Evolutionary conservation across 2,888 invertebrate species (phyloP).

Genomic region (Drosophila macrospina): DNA sequence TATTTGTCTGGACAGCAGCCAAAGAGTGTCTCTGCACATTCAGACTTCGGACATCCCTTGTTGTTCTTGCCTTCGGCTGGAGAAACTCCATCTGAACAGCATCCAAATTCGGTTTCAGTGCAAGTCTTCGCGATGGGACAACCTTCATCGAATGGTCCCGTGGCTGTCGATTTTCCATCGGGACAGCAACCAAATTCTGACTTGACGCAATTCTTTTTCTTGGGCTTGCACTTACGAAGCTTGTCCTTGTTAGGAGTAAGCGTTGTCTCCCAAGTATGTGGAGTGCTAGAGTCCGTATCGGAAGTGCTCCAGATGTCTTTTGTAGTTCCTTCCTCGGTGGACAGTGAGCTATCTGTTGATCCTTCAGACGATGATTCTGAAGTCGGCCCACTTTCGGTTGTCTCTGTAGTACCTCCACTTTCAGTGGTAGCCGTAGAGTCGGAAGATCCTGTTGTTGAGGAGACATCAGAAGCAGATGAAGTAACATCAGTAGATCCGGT

Average conservation of each 20-base stretch:
- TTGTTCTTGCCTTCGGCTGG: slow-evolving; percentile 89
- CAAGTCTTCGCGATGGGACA: slow-evolving; percentile 91
- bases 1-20: slow-evolving; percentile 94
- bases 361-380: slow-evolving; percentile 46
- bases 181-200: slow-evolving; percentile 94
- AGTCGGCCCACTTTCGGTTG: slow-evolving; percentile 36
- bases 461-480: slow-evolving; percentile 24
- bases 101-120: slow-evolving; percentile 90
- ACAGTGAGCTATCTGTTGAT: slow-evolving; percentile 61
- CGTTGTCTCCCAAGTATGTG: slow-evolving; percentile 86
- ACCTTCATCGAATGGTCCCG: slow-evolving; percentile 93
- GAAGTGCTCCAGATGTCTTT: slow-evolving; percentile 84
- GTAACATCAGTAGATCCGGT: slow-evolving; percentile 27
- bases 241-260: slow-evolving; percentile 85
- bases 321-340: slow-evolving; percentile 75
- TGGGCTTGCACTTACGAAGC: slow-evolving; percentile 87
- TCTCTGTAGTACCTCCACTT: slow-evolving; percentile 45
- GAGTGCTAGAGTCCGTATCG: slow-evolving; percentile 86
- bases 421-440: slow-evolving; percentile 35
- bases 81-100: slow-evolving; percentile 93
- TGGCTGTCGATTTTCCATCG: slow-evolving; percentile 91
- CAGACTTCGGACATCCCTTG: slow-evolving; percentile 91
- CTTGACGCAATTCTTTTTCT: slow-evolving; percentile 87
- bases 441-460: slow-evolving; percentile 17
- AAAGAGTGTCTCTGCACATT: slow-evolving; percentile 92